phyloP scores from a whole-genome alignment of 2,113 vertebrate species.

The Psophia crepitans region DNA sequence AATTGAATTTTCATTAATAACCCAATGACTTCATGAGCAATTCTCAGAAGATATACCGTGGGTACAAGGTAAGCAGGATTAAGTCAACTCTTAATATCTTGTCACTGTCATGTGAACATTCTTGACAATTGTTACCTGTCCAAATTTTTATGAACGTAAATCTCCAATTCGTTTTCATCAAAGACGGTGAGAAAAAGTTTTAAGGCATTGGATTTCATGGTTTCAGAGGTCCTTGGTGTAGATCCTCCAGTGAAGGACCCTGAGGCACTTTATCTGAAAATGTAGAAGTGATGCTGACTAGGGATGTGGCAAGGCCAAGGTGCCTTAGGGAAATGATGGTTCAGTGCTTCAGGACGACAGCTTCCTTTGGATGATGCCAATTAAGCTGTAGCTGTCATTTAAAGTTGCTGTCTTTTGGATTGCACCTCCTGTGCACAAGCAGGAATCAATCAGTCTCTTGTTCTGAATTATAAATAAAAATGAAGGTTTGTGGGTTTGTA shows the following conservation, averaged over 20 bases:
- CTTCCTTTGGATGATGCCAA: slow-evolving; percentile 42
- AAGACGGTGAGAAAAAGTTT: slow-evolving; percentile 23
- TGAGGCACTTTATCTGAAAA: slow-evolving; percentile 39
- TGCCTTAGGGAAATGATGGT: slow-evolving; percentile 29
- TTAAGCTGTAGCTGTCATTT: slow-evolving; percentile 64
- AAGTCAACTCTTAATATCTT: not conserved
- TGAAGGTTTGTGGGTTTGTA: not conserved
- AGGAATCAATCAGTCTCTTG: slow-evolving; percentile 13
- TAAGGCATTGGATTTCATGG: not conserved
- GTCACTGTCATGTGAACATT: not conserved
- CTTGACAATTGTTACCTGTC: not conserved
- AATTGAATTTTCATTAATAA: not conserved
- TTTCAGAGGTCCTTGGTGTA: not conserved
- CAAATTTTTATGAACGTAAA: not conserved
- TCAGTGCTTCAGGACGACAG: slow-evolving; percentile 41
- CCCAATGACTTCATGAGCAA: not conserved
- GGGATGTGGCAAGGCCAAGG: not conserved
- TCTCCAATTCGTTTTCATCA: not conserved
- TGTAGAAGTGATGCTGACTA: slow-evolving; percentile 15
- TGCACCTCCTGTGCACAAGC: not conserved
- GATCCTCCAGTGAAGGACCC: not conserved
- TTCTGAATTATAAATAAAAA: slow-evolving; percentile 21
- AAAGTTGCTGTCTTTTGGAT: slow-evolving; percentile 7
- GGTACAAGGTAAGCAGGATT: not conserved
- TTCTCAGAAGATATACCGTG: not conserved